Evolutionary conservation across 2,113 vertebrate species (phyloP).

Genomic region (Apodemus sylvaticus): DNA sequence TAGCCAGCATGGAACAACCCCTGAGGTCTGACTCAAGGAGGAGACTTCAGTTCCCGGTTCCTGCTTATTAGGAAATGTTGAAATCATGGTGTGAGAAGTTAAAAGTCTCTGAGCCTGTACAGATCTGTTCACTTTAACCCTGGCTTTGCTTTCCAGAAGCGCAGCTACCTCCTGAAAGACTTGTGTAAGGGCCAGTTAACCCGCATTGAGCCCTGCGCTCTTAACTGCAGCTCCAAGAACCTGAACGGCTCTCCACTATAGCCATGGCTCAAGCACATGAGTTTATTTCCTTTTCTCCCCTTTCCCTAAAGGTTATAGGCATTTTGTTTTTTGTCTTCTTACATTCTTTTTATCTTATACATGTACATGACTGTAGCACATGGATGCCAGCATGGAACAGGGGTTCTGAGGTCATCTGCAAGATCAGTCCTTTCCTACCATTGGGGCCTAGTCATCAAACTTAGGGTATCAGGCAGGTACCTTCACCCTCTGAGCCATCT

Average conservation of each 20-base stretch:
- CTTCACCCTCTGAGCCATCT: background rate
- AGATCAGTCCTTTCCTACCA: background rate
- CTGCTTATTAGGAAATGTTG: background rate
- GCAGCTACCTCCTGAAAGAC: background rate
- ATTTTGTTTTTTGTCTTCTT: background rate
- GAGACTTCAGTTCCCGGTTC: background rate
- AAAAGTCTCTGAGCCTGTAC: background rate
- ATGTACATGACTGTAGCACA: background rate
- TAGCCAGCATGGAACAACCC: background rate
- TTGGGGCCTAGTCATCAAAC: background rate
- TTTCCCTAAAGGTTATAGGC: background rate
- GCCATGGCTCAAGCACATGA: background rate
- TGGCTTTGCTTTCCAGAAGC: background rate
- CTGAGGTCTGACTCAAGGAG: background rate
- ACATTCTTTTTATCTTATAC: background rate
- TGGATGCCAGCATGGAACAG: background rate
- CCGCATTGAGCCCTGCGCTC: rapidly evolving
- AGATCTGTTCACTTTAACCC: background rate
- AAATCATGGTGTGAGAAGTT: background rate
- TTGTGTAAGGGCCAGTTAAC: background rate
- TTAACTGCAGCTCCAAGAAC: background rate
- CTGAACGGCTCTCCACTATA: background rate
- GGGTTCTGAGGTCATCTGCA: background rate
- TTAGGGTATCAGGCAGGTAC: background rate
- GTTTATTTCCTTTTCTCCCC: background rate